phyloP scores from a whole-genome alignment of 2,797 vertebrate genomes.

The Danio choprae region DNA sequence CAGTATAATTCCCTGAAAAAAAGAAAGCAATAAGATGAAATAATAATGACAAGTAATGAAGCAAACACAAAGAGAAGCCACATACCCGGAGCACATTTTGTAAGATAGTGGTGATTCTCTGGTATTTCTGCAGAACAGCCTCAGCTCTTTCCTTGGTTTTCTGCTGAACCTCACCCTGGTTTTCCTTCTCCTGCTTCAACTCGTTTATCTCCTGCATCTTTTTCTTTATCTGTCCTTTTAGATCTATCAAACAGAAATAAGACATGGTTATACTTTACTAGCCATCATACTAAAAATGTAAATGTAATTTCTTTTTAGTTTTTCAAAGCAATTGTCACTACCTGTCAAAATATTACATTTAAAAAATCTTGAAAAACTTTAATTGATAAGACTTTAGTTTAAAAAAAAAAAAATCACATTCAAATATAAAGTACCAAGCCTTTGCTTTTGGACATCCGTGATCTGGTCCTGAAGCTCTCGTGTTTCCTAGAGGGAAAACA shows the following conservation, averaged over 20 bases:
- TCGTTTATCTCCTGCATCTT: constrained; percentile 78
- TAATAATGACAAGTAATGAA: background rate
- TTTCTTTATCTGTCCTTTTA: constrained; percentile 76
- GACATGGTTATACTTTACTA: background rate
- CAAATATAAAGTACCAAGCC: constrained; percentile 71
- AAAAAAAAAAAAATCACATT: background rate
- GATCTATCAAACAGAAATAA: constrained; percentile 61
- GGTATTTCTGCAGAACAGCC: constrained; percentile 76
- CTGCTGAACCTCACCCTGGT: constrained; percentile 72
- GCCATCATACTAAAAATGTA: background rate
- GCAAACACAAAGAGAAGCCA: background rate
- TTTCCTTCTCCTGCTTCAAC: constrained; percentile 69
- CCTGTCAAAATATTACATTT: background rate
- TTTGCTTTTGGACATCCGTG: constrained; percentile 76
- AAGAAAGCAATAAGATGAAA: background rate
- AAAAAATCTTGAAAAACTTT: background rate
- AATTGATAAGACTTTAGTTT: too few relatives aligned
- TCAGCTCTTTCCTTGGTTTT: constrained; percentile 72
- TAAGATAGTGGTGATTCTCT: constrained; percentile 73
- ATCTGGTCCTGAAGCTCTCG: constrained; percentile 76
- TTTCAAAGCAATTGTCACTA: background rate
- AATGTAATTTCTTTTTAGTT: background rate
- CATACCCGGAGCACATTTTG: constrained; percentile 80
- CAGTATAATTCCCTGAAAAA: constrained; percentile 76
- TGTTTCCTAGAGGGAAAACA: constrained; percentile 69